Base-by-base conservation (phyloP, 2,888 invertebrate species). In the Onchidella celtica region DNA sequence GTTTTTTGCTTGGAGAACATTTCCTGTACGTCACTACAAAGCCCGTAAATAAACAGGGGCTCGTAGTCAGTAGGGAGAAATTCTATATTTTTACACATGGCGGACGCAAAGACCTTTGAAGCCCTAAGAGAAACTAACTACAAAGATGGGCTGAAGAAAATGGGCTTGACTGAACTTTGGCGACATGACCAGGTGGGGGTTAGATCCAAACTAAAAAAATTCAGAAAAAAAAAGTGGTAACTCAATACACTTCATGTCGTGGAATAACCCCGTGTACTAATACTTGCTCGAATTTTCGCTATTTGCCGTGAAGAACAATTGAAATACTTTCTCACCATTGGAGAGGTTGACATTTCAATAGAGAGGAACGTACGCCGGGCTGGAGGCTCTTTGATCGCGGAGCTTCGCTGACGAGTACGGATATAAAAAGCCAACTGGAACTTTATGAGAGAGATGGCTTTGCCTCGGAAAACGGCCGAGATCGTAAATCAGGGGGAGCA, bases 181-280 rank as follows among this genome's bases (percentile, higher is more conserved):
- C n/a, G n/a, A n/a, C n/a, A n/a, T n/a, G n/a, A n/a, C n/a, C n/a
- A n/a, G n/a, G n/a, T n/a, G n/a, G n/a, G n/a, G n/a, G n/a, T n/a
- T n/a, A n/a, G n/a, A n/a, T n/a, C n/a, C n/a, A n/a, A n/a, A n/a
- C n/a, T n/a, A n/a, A n/a, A n/a, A n/a, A n/a, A n/a, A n/a, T n/a
- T n/a, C n/a, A n/a, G n/a, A 47, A 57, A 6, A 1, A 11, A 57
- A 38, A 21, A 27, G 27, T 14, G 59, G 73, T 59, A 73, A 73
- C 29, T 38, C 73, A 34, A 61, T 36, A 73, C 21, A 21, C 73
- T 73, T 73, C 61, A 34, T 73, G 73, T 36, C 36, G 3, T 73
- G 34, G 55, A 57, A 57, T 73, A 61, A 14, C 59, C 17, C 17
- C 1, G 61, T 61, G 59, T 59, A 24, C 34, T 21, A 24, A 73